A percentile compares a stretch with the other conserved stretches of the same genome.
Evolutionary conservation across 2,797 vertebrate species (phyloP).

Genomic region (Phylloscopus collybita): DNA sequence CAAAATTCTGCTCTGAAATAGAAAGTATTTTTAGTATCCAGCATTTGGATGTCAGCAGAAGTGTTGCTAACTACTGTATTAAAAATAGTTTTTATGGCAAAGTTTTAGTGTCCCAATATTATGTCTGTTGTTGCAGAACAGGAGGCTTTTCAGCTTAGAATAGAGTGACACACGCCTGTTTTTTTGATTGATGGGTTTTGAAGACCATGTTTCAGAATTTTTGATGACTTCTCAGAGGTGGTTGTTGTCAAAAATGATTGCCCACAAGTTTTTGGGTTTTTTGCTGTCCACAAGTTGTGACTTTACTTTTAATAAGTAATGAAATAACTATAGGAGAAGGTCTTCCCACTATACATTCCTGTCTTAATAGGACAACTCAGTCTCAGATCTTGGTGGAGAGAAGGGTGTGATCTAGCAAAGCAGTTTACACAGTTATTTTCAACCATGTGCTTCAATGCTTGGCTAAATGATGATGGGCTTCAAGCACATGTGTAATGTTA

Average conservation of each 20-base stretch:
- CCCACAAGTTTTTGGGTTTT: neutral
- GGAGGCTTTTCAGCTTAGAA: neutral
- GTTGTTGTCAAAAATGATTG: neutral
- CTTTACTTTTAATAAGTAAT: neutral
- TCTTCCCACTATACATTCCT: neutral
- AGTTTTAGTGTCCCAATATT: neutral
- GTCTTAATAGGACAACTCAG: neutral
- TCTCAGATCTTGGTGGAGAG: neutral
- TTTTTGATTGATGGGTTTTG: neutral
- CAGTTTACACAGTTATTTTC: neutral
- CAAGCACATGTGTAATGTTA: neutral
- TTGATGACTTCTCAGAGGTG: neutral
- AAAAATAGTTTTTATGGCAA: neutral
- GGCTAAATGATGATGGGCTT: neutral
- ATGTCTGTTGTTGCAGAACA: neutral
- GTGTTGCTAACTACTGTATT: neutral
- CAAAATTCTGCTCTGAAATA: neutral
- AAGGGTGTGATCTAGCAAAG: neutral
- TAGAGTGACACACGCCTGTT: neutral
- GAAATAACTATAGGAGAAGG: neutral
- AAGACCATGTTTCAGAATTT: neutral
- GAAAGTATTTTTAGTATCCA: conserved; percentile 36
- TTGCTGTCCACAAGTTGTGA: neutral
- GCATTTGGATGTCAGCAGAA: neutral
- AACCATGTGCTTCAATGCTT: neutral